These are phyloP conservation scores for Tachycineta bicolor DNA, from an alignment of 2,113 vertebrate species.

Conservation along the genomic window DNA sequence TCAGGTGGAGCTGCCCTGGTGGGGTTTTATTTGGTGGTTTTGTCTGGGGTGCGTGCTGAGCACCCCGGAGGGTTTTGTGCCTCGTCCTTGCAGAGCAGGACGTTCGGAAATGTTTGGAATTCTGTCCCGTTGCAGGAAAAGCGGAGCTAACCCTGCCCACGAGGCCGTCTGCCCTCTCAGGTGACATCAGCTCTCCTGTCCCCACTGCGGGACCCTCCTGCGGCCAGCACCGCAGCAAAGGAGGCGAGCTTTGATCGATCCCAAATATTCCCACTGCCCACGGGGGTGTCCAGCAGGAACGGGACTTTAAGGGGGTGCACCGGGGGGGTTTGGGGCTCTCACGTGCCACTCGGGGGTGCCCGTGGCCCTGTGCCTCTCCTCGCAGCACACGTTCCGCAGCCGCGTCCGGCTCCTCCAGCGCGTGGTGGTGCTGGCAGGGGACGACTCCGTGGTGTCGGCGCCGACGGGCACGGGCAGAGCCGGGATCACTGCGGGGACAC, in stretches of 20 bases:
- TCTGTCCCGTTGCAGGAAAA: background rate
- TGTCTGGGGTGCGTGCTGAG: rapidly evolving
- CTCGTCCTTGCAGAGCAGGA: background rate
- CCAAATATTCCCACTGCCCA: rapidly evolving
- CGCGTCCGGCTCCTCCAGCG: slow-evolving; percentile 54
- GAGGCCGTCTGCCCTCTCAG: rapidly evolving
- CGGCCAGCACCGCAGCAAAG: rapidly evolving
- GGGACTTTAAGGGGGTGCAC: rapidly evolving
- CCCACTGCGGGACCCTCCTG: rapidly evolving
- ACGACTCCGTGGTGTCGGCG: background rate
- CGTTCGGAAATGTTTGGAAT: rapidly evolving
- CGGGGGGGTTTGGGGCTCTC: background rate
- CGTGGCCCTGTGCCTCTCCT: slow-evolving; percentile 60
- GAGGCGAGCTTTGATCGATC: background rate
- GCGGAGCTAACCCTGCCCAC: background rate
- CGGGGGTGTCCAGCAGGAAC: background rate
- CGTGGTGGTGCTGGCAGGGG: slow-evolving; percentile 35
- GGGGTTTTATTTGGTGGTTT: too few relatives aligned
- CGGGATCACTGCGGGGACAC: slow-evolving; percentile 66
- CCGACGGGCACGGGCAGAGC: background rate
- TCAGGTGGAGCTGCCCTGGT: rapidly evolving
- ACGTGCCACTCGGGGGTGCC: slow-evolving; percentile 52
- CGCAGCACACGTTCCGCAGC: slow-evolving; percentile 36
- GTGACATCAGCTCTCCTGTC: too few relatives aligned
- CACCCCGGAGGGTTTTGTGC: background rate